Evolutionary conservation across 2,113 vertebrate genomes (phyloP).

Genomic region (Nannospalax galili): DNA sequence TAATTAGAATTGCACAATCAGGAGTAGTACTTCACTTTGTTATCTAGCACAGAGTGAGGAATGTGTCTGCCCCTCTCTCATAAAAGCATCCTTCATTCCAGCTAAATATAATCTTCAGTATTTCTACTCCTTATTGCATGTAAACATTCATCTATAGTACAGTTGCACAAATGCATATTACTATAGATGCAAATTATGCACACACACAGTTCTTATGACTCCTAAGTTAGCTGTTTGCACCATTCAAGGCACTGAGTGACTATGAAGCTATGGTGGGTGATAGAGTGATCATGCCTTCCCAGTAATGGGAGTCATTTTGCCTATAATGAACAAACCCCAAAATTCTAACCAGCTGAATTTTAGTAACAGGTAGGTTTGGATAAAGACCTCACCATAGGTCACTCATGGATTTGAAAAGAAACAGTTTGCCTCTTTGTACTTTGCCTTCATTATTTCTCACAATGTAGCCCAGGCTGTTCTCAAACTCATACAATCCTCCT

Average conservation of each 20-base stretch:
- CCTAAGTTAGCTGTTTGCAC: not conserved
- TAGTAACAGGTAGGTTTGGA: not conserved
- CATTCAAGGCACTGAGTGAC: not conserved
- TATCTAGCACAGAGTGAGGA: not conserved
- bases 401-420: not conserved
- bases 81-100: not conserved
- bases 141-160: not conserved
- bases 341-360: not conserved
- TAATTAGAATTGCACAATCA: constrained; percentile 71
- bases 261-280: not conserved
- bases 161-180: not conserved
- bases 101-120: no score
- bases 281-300: not conserved
- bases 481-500: not conserved
- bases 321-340: not conserved
- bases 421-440: not conserved
- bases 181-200: not conserved
- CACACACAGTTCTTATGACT: not conserved
- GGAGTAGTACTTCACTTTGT: constrained; percentile 40
- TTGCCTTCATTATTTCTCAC: not conserved
- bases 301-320: not conserved
- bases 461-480: not conserved
- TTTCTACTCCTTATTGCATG: not conserved
- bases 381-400: not conserved
- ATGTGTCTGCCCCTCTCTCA: not conserved